Evolutionary conservation across 2,888 invertebrate genomes (phyloP).

Genomic region (Plemyria rubiginata): DNA sequence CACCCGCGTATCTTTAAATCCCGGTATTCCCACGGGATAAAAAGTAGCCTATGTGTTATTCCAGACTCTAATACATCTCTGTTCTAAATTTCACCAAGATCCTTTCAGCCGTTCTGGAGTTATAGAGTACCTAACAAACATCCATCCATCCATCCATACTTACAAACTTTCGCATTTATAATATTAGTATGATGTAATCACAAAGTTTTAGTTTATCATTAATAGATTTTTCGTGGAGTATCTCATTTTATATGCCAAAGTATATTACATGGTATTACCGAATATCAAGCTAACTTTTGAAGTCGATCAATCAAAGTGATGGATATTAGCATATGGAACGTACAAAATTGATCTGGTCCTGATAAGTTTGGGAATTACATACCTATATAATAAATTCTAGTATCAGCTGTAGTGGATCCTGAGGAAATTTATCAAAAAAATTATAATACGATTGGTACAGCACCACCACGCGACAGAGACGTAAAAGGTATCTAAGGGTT

Average conservation of each 20-base stretch:
- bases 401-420: not conserved
- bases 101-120: no score
- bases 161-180: no score
- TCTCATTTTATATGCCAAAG: constrained; percentile 3
- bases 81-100: no score
- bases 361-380: not conserved
- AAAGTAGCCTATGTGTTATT: no score
- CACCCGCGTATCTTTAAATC: no score
- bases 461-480: no score
- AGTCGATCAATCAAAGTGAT: constrained; percentile 4
- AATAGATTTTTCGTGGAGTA: not conserved
- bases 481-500: no score
- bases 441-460: not conserved
- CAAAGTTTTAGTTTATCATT: constrained; percentile 1
- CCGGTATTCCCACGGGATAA: no score
- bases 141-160: no score
- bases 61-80: no score
- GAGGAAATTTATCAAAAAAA: not conserved
- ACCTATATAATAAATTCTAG: not conserved
- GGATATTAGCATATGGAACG: constrained; percentile 11
- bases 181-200: no score
- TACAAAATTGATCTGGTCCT: constrained; percentile 6
- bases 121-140: no score
- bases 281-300: constrained; percentile 4
- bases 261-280: not conserved